Evolutionary conservation across 2,797 vertebrate genomes (phyloP).

Genomic region (Prionace glauca): DNA sequence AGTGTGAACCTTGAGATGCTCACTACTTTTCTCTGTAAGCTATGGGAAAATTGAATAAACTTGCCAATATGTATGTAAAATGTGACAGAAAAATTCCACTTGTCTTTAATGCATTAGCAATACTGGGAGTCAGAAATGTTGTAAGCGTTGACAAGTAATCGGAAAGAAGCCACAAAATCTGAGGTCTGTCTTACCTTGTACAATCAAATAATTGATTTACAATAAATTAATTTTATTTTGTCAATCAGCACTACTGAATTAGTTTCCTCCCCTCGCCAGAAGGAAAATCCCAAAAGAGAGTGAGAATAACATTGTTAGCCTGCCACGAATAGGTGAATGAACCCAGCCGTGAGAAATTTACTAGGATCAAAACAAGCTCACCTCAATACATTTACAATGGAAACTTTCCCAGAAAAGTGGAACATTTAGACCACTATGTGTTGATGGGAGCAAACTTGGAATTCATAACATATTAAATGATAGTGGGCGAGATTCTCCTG

Average conservation of each 20-base stretch:
- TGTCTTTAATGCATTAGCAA: not conserved
- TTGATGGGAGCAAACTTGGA: not conserved
- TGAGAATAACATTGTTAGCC: not conserved
- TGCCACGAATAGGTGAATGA: not conserved
- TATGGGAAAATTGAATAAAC: too few species aligned
- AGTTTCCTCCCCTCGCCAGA: not conserved
- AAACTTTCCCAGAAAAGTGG: not conserved
- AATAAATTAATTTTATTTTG: not conserved
- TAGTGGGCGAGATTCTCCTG: too few species aligned
- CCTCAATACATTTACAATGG: not conserved
- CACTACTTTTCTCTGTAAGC: too few species aligned
- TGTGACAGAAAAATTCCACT: not conserved
- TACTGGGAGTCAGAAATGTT: not conserved
- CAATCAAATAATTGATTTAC: not conserved
- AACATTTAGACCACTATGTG: not conserved
- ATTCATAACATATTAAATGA: too few species aligned
- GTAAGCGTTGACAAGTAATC: not conserved
- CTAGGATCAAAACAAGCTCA: not conserved
- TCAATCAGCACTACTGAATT: not conserved
- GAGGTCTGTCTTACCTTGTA: not conserved
- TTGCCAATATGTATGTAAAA: too few species aligned
- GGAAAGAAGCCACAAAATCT: not conserved
- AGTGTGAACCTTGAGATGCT: too few species aligned
- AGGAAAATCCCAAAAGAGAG: not conserved
- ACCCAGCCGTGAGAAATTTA: not conserved